These are phyloP conservation scores for Sabellastarte sp. DNA, from an alignment of 2,888 invertebrate genomes.

Conservation along the genomic window DNA sequence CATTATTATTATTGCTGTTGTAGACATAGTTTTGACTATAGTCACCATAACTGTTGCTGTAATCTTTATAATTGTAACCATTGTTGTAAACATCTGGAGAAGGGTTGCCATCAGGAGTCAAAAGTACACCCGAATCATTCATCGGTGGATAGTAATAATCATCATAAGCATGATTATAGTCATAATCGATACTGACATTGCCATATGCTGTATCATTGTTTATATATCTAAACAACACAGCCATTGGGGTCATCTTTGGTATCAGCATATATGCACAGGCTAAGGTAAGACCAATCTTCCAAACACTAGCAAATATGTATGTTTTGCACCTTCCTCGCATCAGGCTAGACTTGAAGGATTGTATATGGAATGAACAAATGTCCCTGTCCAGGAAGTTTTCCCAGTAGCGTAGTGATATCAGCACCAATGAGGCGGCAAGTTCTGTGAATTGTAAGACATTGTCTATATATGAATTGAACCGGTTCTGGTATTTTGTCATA, in stretches of 20 bases:
- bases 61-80: too few relatives aligned
- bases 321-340: slow-evolving; percentile 27
- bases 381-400: slow-evolving; percentile 32
- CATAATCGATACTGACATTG: slow-evolving; percentile 6
- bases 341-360: slow-evolving; percentile 21
- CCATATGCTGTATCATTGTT: slow-evolving; percentile 26
- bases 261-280: slow-evolving; percentile 30
- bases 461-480: not conserved
- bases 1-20: too few relatives aligned
- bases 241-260: slow-evolving; percentile 31
- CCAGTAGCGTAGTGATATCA: slow-evolving; percentile 31
- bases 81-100: too few relatives aligned
- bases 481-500: slow-evolving; percentile 18
- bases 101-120: too few relatives aligned
- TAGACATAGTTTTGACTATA: too few relatives aligned
- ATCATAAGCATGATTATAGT: too few relatives aligned
- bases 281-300: slow-evolving; percentile 29
- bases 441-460: slow-evolving; percentile 1
- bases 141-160: too few relatives aligned
- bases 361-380: slow-evolving; percentile 18
- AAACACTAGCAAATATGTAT: slow-evolving; percentile 33
- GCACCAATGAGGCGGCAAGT: slow-evolving; percentile 19
- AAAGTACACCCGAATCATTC: too few relatives aligned
- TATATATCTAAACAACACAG: slow-evolving; percentile 23
- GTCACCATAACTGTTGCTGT: too few relatives aligned